These are phyloP conservation scores for Platysteira castanea DNA, from an alignment of 2,113 vertebrate species.

Conservation along the genomic window DNA sequence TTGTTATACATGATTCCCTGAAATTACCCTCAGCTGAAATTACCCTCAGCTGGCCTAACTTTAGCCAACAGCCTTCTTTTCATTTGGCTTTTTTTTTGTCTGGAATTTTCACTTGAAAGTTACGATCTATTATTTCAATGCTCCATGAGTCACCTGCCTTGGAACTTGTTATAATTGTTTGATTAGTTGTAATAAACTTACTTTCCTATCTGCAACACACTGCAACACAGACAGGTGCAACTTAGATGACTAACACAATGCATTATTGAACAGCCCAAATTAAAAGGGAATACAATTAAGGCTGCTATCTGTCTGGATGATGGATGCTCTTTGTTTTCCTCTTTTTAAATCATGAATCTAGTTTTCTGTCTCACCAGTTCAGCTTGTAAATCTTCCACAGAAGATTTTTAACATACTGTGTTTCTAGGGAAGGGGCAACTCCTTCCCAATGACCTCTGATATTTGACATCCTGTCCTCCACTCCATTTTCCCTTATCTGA, in stretches of 20 bases:
- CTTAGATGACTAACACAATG: conserved; percentile 15
- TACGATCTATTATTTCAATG: neutral
- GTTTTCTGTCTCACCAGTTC: conserved; percentile 27
- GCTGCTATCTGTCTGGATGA: conserved; percentile 38
- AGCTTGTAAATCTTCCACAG: neutral
- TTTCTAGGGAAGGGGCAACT: neutral
- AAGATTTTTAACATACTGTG: neutral
- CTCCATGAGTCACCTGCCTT: neutral
- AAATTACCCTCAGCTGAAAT: neutral
- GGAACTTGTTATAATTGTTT: conserved; percentile 2
- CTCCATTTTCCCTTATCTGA: neutral
- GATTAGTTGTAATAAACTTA: conserved; percentile 49
- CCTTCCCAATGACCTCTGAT: neutral
- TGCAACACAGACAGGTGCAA: conserved; percentile 26
- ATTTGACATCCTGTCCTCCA: neutral
- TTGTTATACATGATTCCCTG: neutral
- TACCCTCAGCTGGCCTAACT: neutral
- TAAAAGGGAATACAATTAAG: conserved; percentile 60
- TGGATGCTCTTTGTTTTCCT: neutral
- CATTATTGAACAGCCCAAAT: conserved; percentile 41
- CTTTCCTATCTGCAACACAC: neutral
- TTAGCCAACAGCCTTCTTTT: neutral
- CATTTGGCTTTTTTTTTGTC: neutral
- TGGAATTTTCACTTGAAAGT: neutral
- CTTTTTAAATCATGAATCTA: conserved; percentile 43